Evolutionary conservation across 2,888 invertebrate genomes (phyloP), one percentile per base, ranked within the genome.

Genomic region (Orthosia cruda): DNA sequence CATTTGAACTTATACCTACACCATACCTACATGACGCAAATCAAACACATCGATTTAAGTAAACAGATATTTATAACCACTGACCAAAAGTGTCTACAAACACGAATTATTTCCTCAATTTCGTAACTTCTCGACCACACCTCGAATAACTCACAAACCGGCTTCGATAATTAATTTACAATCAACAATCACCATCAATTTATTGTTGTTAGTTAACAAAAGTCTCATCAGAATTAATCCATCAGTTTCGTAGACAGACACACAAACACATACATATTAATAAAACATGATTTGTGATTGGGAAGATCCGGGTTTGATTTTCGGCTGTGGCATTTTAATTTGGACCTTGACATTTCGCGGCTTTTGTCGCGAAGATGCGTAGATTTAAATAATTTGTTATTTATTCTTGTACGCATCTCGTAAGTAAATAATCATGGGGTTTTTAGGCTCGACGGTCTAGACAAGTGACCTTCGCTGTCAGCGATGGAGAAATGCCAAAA

Each of bases 331-430:
- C 72, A 81, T 82, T 79, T 79, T 70, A 67, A 66, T 67, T 3
- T 23, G 5, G 26, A 0, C 86, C 83, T 83, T 85, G 86, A 78
- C 86, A 85, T 85, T 85, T 74, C 1, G 26, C 4, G 1, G 1
- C 2, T 23, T 66, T 80, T 83, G 83, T 80, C 84, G 32, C 58
- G 9, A 63, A 71, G 12, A 55, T 68, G 67, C 76, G 81, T 70
- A 7, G 18, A 62, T 74, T 69, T 77, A 2, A 62, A 57, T 55
- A 23, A 13, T 40, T 49, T 47, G 47, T 72, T 23, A 57, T 55
- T 65, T 71, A 57, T 71, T 65, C 26, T 61, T 71, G 26, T 62
- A 80, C 69, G 69, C 69, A 70, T 80, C 74, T 54, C 40, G 40
- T 40, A 40, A 40, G 9, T 40, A 40, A 40, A 40, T 40, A 40